A percentile compares a stretch with the other conserved stretches of the same genome.
Conservation (phyloP, 1,140 invertebrate genomes). For the Pseudoatta argentina region DNA sequence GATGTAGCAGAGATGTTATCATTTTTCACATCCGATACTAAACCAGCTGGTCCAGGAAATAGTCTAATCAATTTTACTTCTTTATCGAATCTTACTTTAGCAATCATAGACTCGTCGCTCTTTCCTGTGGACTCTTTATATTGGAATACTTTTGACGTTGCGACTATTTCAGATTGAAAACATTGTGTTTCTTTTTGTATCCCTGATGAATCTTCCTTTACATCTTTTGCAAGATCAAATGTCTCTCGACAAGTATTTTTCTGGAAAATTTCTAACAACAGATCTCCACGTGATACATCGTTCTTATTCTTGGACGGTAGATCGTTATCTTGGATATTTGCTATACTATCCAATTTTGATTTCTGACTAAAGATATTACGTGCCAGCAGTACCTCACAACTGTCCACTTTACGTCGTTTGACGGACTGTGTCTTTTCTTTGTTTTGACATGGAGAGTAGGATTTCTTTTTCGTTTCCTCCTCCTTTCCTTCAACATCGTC, state of each 20-base stretch:
- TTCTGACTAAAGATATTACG: not conserved
- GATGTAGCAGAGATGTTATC: conserved; percentile 21
- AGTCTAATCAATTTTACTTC: conserved; percentile 77
- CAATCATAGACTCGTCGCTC: not conserved
- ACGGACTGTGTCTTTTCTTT: conserved; percentile 35
- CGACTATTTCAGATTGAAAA: conserved; percentile 38
- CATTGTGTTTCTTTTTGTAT: not conserved
- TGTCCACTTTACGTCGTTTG: conserved; percentile 67
- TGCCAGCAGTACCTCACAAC: not conserved
- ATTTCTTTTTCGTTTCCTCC: conserved; percentile 24
- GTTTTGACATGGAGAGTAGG: conserved; percentile 25
- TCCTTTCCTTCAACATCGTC: conserved; percentile 60
- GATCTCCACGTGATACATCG: conserved; percentile 8
- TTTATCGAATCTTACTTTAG: conserved; percentile 36
- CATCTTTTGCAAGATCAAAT: not conserved
- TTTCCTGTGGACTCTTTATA: conserved; percentile 17
- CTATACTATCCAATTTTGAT: not conserved
- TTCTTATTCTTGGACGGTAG: not conserved
- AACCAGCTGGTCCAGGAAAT: conserved; percentile 85
- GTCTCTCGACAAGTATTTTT: conserved; percentile 13
- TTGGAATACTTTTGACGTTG: conserved; percentile 41
- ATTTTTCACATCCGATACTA: conserved; percentile 76
- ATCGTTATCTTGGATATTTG: not conserved
- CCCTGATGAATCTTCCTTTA: not conserved
- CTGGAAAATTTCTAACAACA: conserved; percentile 59